phyloP scores from a whole-genome alignment of 2,113 vertebrate species.

The Saguinus imperator region DNA sequence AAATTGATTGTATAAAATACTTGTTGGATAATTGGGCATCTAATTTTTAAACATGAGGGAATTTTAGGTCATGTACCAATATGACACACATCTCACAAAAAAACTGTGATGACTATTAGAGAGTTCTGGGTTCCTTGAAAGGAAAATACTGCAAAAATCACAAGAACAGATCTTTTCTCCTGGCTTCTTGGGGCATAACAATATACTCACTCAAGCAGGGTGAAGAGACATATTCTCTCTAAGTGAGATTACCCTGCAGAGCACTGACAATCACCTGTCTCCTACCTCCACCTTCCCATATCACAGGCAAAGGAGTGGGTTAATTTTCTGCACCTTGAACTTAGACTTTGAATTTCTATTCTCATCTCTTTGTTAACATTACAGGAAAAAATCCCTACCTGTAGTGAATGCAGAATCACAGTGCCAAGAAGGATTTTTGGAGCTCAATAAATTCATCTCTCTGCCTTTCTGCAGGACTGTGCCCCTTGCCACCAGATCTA shows the following conservation, averaged over 20 bases:
- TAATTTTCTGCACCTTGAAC: conserved; percentile 24
- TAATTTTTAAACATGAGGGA: conserved; percentile 35
- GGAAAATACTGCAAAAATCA: neutral
- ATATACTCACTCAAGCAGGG: neutral
- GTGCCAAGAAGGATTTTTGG: conserved; percentile 6
- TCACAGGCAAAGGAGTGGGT: neutral
- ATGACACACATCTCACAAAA: neutral
- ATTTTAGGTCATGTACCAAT: neutral
- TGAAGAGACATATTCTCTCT: neutral
- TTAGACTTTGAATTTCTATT: conserved; percentile 18
- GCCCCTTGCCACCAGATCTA: conserved; percentile 58
- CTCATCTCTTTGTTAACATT: conserved; percentile 57
- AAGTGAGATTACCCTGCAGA: neutral
- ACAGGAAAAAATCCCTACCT: neutral
- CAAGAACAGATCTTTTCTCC: neutral
- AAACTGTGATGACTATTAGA: conserved; percentile 33
- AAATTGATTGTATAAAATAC: neutral
- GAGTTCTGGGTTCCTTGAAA: conserved; percentile 21
- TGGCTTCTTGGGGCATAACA: neutral
- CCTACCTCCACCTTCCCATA: neutral
- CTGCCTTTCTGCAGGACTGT: conserved; percentile 44
- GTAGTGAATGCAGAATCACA: conserved; percentile 12
- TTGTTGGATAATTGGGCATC: neutral
- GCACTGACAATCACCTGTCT: neutral
- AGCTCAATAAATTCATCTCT: conserved; percentile 57